phyloP scores from a whole-genome alignment of 2,113 vertebrate species.

The Percopsis transmontana region DNA sequence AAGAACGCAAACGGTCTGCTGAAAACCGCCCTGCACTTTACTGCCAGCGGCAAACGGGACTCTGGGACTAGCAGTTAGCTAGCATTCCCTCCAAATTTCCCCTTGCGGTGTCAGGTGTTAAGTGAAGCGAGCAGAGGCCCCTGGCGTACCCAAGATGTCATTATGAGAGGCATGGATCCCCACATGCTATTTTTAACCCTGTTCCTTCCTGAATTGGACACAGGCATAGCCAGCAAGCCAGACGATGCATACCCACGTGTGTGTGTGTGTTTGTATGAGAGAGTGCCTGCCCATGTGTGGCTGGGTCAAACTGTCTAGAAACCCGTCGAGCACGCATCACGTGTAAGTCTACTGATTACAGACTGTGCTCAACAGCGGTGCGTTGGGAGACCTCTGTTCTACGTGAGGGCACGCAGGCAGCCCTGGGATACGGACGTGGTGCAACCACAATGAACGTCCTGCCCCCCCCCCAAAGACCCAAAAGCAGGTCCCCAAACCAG shows the following conservation, averaged over 20 bases:
- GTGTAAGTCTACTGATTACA: slow-evolving; percentile 48
- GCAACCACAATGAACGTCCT: slow-evolving; percentile 14
- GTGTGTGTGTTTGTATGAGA: slow-evolving; percentile 14
- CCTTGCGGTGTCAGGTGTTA: slow-evolving; percentile 40
- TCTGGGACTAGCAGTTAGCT: slow-evolving; percentile 19
- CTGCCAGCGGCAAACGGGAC: slow-evolving; percentile 17
- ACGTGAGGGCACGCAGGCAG: slow-evolving; percentile 9
- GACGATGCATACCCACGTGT: background rate
- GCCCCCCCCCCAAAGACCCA: slow-evolving; percentile 25
- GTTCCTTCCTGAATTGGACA: slow-evolving; percentile 45
- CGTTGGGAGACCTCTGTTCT: slow-evolving; percentile 11
- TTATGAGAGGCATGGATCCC: slow-evolving; percentile 65
- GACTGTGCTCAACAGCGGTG: slow-evolving; percentile 26
- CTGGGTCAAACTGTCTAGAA: slow-evolving; percentile 24
- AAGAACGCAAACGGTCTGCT: slow-evolving; percentile 17
- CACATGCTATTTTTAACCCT: slow-evolving; percentile 67
- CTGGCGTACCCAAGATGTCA: slow-evolving; percentile 62
- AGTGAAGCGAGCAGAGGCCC: slow-evolving; percentile 38
- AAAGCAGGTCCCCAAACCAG: slow-evolving; percentile 51
- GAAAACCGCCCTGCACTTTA: slow-evolving; percentile 17
- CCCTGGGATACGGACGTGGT: background rate
- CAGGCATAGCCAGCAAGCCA: slow-evolving; percentile 31
- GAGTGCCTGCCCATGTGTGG: no score
- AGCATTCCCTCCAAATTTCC: slow-evolving; percentile 33
- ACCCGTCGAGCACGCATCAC: slow-evolving; percentile 52